These are phyloP conservation scores for Ethmia dodecea DNA, from an alignment of 2,888 invertebrate species.

Conservation along the genomic window DNA sequence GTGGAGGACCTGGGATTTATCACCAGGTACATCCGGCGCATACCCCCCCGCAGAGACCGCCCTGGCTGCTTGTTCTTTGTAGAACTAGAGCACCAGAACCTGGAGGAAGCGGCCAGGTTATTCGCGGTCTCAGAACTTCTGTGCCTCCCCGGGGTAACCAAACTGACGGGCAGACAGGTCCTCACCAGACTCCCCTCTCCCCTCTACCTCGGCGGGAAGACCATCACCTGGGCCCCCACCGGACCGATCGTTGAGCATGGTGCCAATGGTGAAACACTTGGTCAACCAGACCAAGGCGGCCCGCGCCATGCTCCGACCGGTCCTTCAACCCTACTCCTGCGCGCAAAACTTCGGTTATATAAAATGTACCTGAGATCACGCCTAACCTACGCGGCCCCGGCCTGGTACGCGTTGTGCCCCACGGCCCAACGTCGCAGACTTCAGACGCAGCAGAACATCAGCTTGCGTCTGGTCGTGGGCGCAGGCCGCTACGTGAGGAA, in stretches of 20 bases:
- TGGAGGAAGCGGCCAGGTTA: too few species aligned
- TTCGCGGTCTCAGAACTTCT: too few species aligned
- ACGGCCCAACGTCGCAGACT: neutral
- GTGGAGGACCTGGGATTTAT: slow-evolving; percentile 8
- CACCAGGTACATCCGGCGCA: neutral
- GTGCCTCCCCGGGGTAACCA: too few species aligned
- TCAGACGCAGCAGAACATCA: neutral
- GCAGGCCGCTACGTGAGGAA: neutral
- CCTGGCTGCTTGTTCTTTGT: slow-evolving; percentile 18
- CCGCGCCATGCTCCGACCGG: neutral
- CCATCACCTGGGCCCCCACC: slow-evolving; percentile 8
- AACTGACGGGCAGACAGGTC: neutral
- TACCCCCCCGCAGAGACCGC: slow-evolving; percentile 4
- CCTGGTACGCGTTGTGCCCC: neutral
- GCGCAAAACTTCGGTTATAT: slow-evolving; percentile 12
- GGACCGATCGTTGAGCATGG: slow-evolving; percentile 18
- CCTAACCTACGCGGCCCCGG: neutral
- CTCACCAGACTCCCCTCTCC: neutral
- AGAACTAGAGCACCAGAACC: too few species aligned
- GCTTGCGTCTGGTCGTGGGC: neutral
- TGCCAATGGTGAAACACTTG: too few species aligned
- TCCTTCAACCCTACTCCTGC: slow-evolving; percentile 1
- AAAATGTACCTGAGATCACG: too few species aligned
- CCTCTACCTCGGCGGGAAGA: slow-evolving; percentile 4
- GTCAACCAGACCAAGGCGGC: slow-evolving; percentile 2